These are phyloP conservation scores for Lethocerus indicus DNA, from an alignment of 1,140 invertebrate species.

Conservation along the genomic window DNA sequence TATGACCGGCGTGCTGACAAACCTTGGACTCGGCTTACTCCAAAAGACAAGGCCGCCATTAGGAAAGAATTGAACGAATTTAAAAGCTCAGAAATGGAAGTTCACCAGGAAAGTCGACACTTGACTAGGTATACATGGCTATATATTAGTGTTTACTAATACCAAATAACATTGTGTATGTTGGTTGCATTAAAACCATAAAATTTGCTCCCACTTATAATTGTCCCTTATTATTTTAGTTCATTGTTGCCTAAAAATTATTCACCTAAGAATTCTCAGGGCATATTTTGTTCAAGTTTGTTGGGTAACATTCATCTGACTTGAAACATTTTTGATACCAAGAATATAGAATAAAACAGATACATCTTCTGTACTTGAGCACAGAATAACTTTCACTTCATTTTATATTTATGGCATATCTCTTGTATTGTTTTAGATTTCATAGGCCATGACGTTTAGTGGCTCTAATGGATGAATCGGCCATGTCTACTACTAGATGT, in stretches of 20 bases:
- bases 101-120: slow-evolving; percentile 96
- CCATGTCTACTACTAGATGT: slow-evolving; percentile 6
- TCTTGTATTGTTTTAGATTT: slow-evolving; percentile 8
- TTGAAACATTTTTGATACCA: not conserved
- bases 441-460: slow-evolving; percentile 15
- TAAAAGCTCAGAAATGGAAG: slow-evolving; percentile 98
- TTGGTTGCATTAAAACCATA: not conserved
- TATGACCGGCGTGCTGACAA: slow-evolving; percentile 94
- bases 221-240: no score
- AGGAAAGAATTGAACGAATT: slow-evolving; percentile 99
- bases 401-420: not conserved
- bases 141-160: not conserved
- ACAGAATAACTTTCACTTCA: not conserved
- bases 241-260: no score
- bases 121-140: slow-evolving; percentile 58
- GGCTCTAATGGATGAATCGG: no score
- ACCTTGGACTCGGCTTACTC: slow-evolving; percentile 96
- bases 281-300: no score
- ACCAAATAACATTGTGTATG: not conserved
- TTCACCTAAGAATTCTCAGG: no score
- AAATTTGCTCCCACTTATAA: no score
- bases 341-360: not conserved
- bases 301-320: no score
- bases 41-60: slow-evolving; percentile 97
- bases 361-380: not conserved